These are phyloP conservation scores for Halcyon senegalensis DNA, from an alignment of 2,113 vertebrate genomes.

Conservation along the genomic window DNA sequence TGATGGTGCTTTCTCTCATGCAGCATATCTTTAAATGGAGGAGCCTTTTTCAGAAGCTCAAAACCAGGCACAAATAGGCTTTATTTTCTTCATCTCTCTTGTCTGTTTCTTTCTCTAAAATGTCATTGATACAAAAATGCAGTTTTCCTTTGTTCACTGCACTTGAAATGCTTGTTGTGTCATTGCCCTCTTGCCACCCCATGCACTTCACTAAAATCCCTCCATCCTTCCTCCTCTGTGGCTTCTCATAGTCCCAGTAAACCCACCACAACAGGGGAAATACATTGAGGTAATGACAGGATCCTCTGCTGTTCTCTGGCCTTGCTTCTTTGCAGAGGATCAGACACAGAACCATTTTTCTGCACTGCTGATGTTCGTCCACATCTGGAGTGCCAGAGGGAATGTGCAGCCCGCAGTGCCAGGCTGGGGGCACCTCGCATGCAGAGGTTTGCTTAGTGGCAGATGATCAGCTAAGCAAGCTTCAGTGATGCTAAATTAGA, in stretches of 20 bases:
- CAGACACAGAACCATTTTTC: neutral
- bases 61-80: neutral
- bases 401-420: rapidly evolving
- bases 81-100: neutral
- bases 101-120: neutral
- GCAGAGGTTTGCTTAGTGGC: neutral
- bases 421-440: neutral
- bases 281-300: neutral
- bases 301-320: neutral
- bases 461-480: neutral
- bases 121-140: neutral
- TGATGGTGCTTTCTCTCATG: neutral
- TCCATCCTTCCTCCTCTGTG: rapidly evolving
- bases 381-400: neutral
- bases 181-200: neutral
- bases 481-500: neutral
- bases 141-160: neutral
- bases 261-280: neutral
- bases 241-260: neutral
- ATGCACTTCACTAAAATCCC: neutral
- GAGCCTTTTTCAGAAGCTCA: neutral
- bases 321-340: neutral
- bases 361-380: neutral
- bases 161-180: neutral
- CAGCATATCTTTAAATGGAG: neutral